phyloP scores from a whole-genome alignment of 1,140 invertebrate species.

The Bombus waltoni region DNA sequence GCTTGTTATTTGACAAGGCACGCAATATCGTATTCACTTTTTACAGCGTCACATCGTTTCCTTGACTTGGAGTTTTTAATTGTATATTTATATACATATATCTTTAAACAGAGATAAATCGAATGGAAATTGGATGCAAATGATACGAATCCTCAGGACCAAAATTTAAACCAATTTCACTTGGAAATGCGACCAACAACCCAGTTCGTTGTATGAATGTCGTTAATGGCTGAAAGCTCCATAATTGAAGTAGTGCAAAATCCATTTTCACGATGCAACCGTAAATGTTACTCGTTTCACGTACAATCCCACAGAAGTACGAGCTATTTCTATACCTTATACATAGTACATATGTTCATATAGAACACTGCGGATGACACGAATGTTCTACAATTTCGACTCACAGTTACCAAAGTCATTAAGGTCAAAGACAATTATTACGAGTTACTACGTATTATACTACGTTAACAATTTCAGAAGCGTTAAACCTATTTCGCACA shows the following conservation, averaged over 20 bases:
- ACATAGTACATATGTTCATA: too few species aligned
- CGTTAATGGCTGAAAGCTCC: not conserved
- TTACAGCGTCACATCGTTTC: not conserved
- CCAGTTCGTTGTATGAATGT: not conserved
- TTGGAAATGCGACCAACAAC: not conserved
- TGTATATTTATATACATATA: not conserved
- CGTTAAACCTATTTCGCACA: not conserved
- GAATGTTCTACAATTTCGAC: not conserved
- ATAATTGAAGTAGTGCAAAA: not conserved
- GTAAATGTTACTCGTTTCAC: not conserved
- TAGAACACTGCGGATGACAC: not conserved
- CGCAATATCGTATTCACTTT: too few species aligned
- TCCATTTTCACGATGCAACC: not conserved
- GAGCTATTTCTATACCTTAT: not conserved
- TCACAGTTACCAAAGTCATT: not conserved
- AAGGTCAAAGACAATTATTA: not conserved
- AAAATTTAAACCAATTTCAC: slow-evolving; percentile 2
- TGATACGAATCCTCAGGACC: not conserved
- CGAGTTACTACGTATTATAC: not conserved
- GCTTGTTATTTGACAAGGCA: too few species aligned
- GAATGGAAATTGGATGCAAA: too few species aligned
- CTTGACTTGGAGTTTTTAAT: not conserved
- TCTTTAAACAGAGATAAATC: not conserved
- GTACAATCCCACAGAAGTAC: not conserved
- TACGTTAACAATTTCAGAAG: not conserved